Base-by-base conservation (phyloP, 1,140 invertebrate genomes). In the Drosophila quadrilineata region DNA sequence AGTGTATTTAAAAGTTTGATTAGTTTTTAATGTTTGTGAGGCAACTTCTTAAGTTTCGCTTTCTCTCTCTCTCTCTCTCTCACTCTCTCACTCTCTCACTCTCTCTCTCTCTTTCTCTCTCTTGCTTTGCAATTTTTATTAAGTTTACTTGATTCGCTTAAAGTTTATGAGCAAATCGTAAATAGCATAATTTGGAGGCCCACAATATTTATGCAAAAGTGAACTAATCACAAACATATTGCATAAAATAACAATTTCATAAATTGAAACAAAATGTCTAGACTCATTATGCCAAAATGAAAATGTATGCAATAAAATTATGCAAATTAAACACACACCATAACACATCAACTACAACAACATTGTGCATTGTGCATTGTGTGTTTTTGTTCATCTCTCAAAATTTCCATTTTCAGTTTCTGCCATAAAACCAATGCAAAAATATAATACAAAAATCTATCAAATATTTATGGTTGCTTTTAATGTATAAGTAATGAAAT, bases 1-100 rank as follows among this genome's bases (percentile, higher is more conserved):
- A 85, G 74, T 84, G 79, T 85, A 84, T 84, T 85, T 85, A 85
- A 84, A 84, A 84, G 79, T 84, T 85, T 85, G 79, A 84, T 84
- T 84, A 84, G 79, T 84, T 85, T 84, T 79, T 84, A 86, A 84
- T 84, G 79, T 85, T 84, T 82, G 73, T 49, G 17, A 50, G 43
- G 60, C 65, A 63, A 70, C 50, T 60, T 76, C 57, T 67, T 58
- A 43, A 46, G 40, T 45, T 54, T 17, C 16, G 19, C 14, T 6
- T 33, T 48, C 29, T 46, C 45, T 43, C 12, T 14, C 28, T 19
- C 46, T 43, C 28, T 24, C 24, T 14, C 36, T n/a, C n/a, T n/a
- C n/a, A n/a, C 35, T 24, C 40, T 28, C 22, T 17, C 3, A n/a
- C 3, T 2, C 5, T 41, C n/a, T 33, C 19, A 16, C 3, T 1